These are phyloP conservation scores for Erythrolamprus reginae DNA, from an alignment of 2,113 vertebrate species.

Conservation along the genomic window DNA sequence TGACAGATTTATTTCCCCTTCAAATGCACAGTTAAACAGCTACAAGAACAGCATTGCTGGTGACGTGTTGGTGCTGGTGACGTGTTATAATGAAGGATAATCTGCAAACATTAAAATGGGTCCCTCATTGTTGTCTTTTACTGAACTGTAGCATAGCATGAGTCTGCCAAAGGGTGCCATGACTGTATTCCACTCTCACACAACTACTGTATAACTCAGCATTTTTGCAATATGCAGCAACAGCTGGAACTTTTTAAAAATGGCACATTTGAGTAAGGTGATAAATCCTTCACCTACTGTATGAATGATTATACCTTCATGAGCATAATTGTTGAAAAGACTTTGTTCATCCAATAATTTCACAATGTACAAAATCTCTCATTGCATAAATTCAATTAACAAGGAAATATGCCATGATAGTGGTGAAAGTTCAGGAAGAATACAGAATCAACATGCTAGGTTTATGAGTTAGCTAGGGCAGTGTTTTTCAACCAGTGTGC, in stretches of 20 bases:
- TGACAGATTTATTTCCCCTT: slow-evolving; percentile 38
- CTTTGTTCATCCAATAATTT: background rate
- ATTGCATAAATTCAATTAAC: background rate
- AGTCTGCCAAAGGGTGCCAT: background rate
- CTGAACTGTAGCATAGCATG: background rate
- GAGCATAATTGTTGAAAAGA: background rate
- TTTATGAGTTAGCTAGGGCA: background rate
- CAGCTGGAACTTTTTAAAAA: background rate
- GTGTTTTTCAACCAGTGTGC: too few relatives aligned
- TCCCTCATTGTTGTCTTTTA: background rate
- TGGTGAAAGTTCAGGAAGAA: background rate
- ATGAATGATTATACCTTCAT: background rate
- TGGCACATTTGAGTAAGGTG: background rate
- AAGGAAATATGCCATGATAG: background rate
- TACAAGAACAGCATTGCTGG: slow-evolving; percentile 21
- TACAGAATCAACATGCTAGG: too few relatives aligned
- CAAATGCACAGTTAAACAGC: slow-evolving; percentile 30
- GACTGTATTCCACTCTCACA: background rate
- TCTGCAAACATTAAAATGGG: background rate
- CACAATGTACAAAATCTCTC: background rate
- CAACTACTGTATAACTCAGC: background rate
- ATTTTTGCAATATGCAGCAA: background rate
- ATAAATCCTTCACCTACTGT: background rate
- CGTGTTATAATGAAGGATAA: too few relatives aligned
- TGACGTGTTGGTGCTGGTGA: too few relatives aligned